A percentile compares a stretch with the other conserved stretches of the same genome.
Evolutionary conservation across 2,888 invertebrate genomes (phyloP).

Genomic region (Andrena bicolor): DNA sequence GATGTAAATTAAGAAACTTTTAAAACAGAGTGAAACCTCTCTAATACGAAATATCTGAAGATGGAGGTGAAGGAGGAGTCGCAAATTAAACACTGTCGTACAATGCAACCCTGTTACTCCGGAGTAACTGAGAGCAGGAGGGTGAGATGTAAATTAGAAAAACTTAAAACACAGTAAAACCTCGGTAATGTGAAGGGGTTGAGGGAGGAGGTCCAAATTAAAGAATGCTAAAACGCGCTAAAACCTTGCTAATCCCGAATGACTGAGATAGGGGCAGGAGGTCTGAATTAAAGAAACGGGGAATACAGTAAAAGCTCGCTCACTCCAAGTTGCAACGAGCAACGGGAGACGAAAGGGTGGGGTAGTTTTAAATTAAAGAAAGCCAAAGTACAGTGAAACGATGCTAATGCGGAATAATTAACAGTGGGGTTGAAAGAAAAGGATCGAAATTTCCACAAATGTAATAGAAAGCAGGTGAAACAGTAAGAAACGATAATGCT

Average conservation of each 20-base stretch:
- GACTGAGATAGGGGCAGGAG: neutral
- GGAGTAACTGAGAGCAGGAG: neutral
- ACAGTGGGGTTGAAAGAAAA: neutral
- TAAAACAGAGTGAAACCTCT: neutral
- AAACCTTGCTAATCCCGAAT: conserved; percentile 19
- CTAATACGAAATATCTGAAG: conserved; percentile 5
- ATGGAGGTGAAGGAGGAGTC: neutral
- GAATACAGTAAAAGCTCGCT: neutral
- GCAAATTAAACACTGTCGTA: neutral
- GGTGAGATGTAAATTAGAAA: neutral
- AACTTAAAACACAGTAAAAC: neutral
- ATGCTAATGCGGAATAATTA: conserved; percentile 3
- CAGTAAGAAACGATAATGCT: neutral
- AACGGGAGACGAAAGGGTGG: neutral
- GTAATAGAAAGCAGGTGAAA: conserved; percentile 1
- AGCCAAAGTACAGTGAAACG: neutral
- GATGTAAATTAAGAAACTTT: neutral
- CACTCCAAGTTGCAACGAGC: neutral
- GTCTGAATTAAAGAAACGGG: neutral
- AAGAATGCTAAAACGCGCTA: neutral
- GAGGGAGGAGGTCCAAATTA: neutral
- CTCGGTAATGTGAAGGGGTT: neutral
- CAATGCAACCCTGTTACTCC: neutral
- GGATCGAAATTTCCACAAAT: no score
- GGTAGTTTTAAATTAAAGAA: conserved; percentile 6